phyloP scores from a whole-genome alignment of 1,140 invertebrate genomes.

The Rhagoletis zephyria region DNA sequence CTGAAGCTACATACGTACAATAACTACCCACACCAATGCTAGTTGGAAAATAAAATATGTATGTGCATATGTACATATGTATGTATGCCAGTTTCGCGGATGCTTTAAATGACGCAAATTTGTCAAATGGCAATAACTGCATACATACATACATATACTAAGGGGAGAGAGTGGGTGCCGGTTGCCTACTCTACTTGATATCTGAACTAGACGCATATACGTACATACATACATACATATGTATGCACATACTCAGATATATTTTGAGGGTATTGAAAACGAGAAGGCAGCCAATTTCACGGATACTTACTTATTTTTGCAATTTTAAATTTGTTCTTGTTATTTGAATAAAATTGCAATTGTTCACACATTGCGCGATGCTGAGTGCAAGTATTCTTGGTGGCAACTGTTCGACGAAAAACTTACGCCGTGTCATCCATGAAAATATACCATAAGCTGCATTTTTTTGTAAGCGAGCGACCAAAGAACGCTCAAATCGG shows the following conservation, averaged over 20 bases:
- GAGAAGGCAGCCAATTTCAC: slow-evolving; percentile 57
- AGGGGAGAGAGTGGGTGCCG: background rate
- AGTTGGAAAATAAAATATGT: background rate
- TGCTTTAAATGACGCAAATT: slow-evolving; percentile 51
- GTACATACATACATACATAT: background rate
- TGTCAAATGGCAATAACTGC: slow-evolving; percentile 50
- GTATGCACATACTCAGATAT: background rate
- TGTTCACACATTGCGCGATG: slow-evolving; percentile 56
- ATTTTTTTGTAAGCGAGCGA: too few species aligned
- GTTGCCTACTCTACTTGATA: background rate
- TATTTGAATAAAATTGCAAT: slow-evolving; percentile 59
- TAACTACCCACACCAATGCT: background rate
- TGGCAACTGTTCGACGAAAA: background rate
- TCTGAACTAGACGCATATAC: too few species aligned
- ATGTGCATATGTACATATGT: background rate
- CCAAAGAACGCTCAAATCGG: too few species aligned
- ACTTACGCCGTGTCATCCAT: background rate
- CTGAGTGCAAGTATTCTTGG: background rate
- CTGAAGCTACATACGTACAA: background rate
- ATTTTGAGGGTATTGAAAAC: slow-evolving; percentile 23
- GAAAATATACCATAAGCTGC: too few species aligned
- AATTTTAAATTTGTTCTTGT: slow-evolving; percentile 51
- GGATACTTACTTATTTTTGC: slow-evolving; percentile 58
- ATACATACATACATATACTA: too few species aligned
- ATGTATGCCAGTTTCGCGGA: background rate